Percentiles rank a stretch among this genome's conserved stretches.
These are phyloP conservation scores for Microtus californicus DNA, from an alignment of 2,797 vertebrate genomes.

Conservation along the genomic window DNA sequence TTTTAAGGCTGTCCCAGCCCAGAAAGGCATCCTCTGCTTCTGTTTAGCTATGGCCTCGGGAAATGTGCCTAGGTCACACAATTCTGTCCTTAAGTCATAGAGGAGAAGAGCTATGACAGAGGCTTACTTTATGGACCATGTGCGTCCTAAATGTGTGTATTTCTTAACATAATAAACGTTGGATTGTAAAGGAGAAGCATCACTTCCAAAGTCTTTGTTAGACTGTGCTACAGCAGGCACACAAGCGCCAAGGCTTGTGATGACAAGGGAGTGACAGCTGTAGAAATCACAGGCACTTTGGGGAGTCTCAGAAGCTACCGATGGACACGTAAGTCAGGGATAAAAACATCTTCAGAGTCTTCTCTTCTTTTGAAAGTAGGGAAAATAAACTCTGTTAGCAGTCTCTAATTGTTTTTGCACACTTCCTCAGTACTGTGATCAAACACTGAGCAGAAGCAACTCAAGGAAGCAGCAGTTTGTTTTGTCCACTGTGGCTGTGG, in stretches of 20 bases:
- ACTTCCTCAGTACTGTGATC: background rate
- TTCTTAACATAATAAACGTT: background rate
- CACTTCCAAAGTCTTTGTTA: background rate
- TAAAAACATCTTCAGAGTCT: background rate
- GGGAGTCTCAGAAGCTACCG: background rate
- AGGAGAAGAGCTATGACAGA: background rate
- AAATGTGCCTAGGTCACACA: background rate
- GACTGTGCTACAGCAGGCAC: background rate
- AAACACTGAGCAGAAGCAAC: background rate
- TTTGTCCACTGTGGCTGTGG: background rate
- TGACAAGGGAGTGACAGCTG: background rate
- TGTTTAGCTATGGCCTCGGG: background rate
- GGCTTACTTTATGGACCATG: background rate
- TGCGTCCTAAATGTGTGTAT: background rate
- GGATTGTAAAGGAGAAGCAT: conserved; percentile 6
- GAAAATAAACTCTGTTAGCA: conserved; percentile 19
- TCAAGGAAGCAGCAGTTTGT: background rate
- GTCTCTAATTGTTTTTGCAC: background rate
- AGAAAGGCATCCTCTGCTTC: background rate
- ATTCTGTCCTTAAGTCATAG: background rate
- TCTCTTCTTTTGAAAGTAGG: background rate
- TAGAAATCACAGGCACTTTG: background rate
- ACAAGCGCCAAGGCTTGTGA: background rate
- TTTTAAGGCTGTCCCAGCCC: background rate
- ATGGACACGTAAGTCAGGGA: background rate